Base-by-base conservation (phyloP, 1,140 invertebrate species). In the Augochlora pura region DNA sequence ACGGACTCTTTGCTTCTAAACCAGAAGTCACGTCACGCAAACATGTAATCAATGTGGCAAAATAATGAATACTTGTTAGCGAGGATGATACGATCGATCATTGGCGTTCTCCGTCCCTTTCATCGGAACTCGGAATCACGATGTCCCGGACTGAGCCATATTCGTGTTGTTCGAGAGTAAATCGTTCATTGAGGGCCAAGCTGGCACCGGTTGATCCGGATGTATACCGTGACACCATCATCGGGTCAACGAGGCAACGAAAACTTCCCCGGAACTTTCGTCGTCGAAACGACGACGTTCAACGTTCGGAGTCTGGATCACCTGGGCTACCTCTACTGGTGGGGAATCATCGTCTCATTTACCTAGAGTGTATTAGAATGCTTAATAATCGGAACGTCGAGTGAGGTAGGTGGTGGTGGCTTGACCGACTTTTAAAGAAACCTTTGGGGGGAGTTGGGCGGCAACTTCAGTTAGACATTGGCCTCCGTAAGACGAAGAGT, bases 391-490 rank as follows among this genome's bases (percentile, higher is more conserved):
- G 82, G 86, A 85, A 86, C 74, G 84, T 76, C 82, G 79, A 83
- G 80, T 69, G 82, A 59, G 86, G 72, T 75, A 88, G 82, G 87
- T 89, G 88, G 89, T 88, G 91, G 91, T 89, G 88, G 86, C 78
- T 70, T 91, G 91, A 92, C 91, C 91, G 91, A 92, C 91, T 92
- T 92, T 90, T 88, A 81, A 88, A 90, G 90, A 87, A 88, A 89
- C 87, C 86, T 89, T 63, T 89, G 89, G 90, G 91, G 90, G 91
- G 89, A 91, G 88, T 90, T 89, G 87, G 88, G 90, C 86, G 89
- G 89, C 89, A 92, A 92, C 91, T 91, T 92, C 91, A 92, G 91
- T 92, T 91, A 90, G 88, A 91, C 91, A 92, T 92, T 91, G 90
- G 91, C 90, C 91, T 91, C 87, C 90, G 91, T 88, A 91, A 92